Evolutionary conservation across 2,113 vertebrate species (phyloP), one percentile per base, ranked within the genome.

Genomic region (Malaclemys terrapin): DNA sequence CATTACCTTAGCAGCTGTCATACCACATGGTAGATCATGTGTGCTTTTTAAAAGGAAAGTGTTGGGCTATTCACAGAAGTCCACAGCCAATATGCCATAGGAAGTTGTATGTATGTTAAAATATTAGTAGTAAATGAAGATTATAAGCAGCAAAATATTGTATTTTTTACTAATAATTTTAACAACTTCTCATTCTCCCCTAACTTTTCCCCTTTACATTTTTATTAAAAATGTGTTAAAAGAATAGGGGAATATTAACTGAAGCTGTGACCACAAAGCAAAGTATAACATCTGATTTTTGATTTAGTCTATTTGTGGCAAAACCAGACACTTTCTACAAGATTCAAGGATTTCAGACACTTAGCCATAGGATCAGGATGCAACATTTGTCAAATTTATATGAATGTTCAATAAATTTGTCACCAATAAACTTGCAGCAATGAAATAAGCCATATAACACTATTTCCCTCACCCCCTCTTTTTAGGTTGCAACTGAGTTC

Each of bases 1-100:
- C 98, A 95, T 35, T 98, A 98, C 98, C 98, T 97, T 96, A 96
- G 95, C 97, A 98, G 98, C 94, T 97, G 97, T 96, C 90, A 27
- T 89, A 93, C 98, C 97, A 97, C 96, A 97, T 97, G 97, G 38
- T 95, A 94, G 76, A 93, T 97, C 98, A 93, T 97, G 97, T 83
- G 89, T 96, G 82, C 94, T 90, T 93, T 88, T 16, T 87, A 90
- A 20, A 76, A 82, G 87, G 87, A n/a, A 95, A 93, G 93, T 29
- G 12, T 94, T 82, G 86, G 1, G 29, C 91, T 96, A 89, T 84
- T 91, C 80, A 27, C 93, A 93, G 95, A 85, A 93, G 24, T 11
- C n/a, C 79, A 82, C 12, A 94, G 84, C 97, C 93, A 97, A 59
- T n/a, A 86, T 92, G 97, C 91, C 93, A 3, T 1, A 35, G 89